Conservation (phyloP, 64 coral and sea anemone genomes). For the Montipora foliosa region DNA sequence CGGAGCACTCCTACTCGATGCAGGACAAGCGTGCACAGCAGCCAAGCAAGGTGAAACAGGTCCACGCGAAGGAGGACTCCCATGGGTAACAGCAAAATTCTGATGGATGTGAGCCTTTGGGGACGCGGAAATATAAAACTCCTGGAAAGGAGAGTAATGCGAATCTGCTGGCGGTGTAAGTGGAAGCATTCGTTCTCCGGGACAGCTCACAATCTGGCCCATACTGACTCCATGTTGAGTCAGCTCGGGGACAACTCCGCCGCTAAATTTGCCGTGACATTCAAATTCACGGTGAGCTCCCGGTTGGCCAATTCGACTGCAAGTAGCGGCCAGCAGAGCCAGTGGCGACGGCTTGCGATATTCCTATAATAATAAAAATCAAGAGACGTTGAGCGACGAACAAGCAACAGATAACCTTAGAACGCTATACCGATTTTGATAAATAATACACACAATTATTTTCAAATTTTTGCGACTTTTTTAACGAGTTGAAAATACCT, state of each 20-base stretch:
- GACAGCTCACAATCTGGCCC: constrained; percentile 63
- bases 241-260: constrained; percentile 69
- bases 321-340: constrained; percentile 93
- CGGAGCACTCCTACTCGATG: constrained; percentile 56
- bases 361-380: constrained; percentile 55
- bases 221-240: constrained; percentile 53
- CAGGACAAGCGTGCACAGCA: constrained; percentile 72
- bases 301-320: constrained; percentile 95
- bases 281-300: constrained; percentile 72
- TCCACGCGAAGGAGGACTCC: constrained; percentile 49
- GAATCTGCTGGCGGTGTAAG: constrained; percentile 89
- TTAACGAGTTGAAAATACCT: constrained; percentile 71
- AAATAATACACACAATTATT: constrained; percentile 69
- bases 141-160: constrained; percentile 81
- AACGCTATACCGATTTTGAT: constrained; percentile 62
- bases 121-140: constrained; percentile 71
- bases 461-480: constrained; percentile 64
- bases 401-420: constrained; percentile 18
- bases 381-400: not conserved
- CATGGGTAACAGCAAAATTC: constrained; percentile 77
- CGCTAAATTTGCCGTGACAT: constrained; percentile 84
- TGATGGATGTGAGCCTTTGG: constrained; percentile 71
- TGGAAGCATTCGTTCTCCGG: constrained; percentile 84
- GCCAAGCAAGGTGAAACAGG: constrained; percentile 62
- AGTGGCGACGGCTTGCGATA: constrained; percentile 94